Evolutionary conservation across 2,888 invertebrate species (phyloP).

Genomic region (Apotomis capreana): DNA sequence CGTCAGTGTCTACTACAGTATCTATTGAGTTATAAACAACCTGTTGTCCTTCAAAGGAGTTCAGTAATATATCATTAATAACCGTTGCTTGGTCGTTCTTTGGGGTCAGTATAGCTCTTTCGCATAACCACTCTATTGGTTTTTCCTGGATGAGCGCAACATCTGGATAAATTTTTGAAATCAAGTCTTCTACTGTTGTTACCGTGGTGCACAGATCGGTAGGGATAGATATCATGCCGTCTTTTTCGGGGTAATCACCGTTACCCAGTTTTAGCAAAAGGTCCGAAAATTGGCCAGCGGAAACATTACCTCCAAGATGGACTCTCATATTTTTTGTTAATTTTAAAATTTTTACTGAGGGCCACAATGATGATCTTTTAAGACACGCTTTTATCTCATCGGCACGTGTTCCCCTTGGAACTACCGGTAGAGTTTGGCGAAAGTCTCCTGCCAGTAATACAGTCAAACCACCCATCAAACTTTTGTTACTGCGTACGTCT

Average conservation of each 20-base stretch:
- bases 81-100: not conserved
- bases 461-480: not conserved
- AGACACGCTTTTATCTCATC: too few species aligned
- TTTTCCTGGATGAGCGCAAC: not conserved
- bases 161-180: not conserved
- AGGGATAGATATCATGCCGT: not conserved
- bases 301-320: too few species aligned
- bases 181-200: not conserved
- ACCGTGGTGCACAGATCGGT: not conserved
- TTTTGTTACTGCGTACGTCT: not conserved
- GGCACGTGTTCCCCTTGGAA: too few species aligned
- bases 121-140: constrained; percentile 2
- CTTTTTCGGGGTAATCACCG: not conserved
- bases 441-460: too few species aligned
- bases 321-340: not conserved
- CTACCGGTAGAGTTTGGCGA: too few species aligned
- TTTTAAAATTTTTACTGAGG: too few species aligned
- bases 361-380: too few species aligned
- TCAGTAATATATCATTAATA: constrained; percentile 1
- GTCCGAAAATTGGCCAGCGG: not conserved
- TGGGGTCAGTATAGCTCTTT: constrained; percentile 3
- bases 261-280: not conserved
- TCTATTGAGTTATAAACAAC: not conserved
- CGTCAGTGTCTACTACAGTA: constrained; percentile 8
- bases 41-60: not conserved